A percentile compares a stretch with the other conserved stretches of the same genome.
Conservation (phyloP, 1,140 invertebrate species). For the Micrasema minimum region DNA sequence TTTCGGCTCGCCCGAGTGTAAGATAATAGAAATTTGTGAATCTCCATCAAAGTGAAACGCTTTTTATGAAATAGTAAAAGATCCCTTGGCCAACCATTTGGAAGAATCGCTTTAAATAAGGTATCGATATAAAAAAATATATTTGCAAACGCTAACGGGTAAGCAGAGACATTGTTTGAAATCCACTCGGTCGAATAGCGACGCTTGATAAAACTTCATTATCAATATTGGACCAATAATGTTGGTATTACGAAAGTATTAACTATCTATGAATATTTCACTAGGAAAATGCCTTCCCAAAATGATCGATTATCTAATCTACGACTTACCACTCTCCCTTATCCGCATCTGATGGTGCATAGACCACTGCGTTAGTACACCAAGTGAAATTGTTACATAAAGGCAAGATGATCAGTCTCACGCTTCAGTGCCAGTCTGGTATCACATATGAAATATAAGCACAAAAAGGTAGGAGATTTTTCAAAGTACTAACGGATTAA, state of each 20-base stretch:
- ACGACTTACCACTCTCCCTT: too few species aligned
- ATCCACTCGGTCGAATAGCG: not conserved
- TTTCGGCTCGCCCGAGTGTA: slow-evolving; percentile 27
- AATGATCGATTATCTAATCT: not conserved
- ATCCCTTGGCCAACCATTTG: slow-evolving; percentile 23
- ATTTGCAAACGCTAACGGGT: slow-evolving; percentile 17
- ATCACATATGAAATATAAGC: too few species aligned
- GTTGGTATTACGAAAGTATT: not conserved
- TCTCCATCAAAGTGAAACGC: slow-evolving; percentile 29
- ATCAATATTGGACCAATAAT: not conserved
- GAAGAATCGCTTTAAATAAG: slow-evolving; percentile 24
- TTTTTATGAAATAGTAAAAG: slow-evolving; percentile 35
- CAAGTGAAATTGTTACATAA: too few species aligned
- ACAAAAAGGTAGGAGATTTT: too few species aligned
- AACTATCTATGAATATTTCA: not conserved
- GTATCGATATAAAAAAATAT: slow-evolving; percentile 28
- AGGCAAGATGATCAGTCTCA: too few species aligned
- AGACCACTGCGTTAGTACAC: too few species aligned
- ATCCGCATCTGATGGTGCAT: too few species aligned
- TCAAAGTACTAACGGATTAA: too few species aligned
- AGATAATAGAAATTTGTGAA: slow-evolving; percentile 26
- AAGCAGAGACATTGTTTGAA: not conserved
- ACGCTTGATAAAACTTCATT: not conserved
- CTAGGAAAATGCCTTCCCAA: not conserved
- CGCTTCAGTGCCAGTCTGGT: too few species aligned